Evolutionary conservation across 1,140 invertebrate species (phyloP).

Genomic region (Grapholita molesta): DNA sequence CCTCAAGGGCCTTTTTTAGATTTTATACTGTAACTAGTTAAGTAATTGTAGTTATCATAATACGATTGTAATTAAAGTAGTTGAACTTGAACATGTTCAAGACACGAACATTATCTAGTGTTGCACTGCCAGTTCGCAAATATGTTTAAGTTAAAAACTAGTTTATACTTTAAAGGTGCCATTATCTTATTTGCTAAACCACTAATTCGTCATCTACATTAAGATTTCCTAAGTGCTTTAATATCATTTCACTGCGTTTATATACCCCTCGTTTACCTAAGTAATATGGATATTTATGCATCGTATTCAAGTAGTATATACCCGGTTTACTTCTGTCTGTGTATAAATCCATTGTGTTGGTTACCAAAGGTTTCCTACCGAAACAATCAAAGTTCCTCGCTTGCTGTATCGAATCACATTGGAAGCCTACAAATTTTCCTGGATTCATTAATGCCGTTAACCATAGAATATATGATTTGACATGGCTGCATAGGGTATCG

Average conservation of each 20-base stretch:
- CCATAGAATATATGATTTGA: slow-evolving; percentile 47
- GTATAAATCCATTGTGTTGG: slow-evolving; percentile 49
- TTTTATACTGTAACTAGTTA: too few species aligned
- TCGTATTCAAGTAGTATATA: slow-evolving; percentile 52
- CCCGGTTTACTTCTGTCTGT: slow-evolving; percentile 45
- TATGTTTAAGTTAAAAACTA: too few species aligned
- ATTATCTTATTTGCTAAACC: background rate
- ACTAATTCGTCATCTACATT: background rate
- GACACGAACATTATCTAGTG: too few species aligned
- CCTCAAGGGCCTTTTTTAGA: too few species aligned
- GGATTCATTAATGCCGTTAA: slow-evolving; percentile 43
- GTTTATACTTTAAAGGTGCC: too few species aligned
- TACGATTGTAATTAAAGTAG: too few species aligned
- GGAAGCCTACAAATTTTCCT: slow-evolving; percentile 46
- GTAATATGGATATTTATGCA: slow-evolving; percentile 45
- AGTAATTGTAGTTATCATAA: too few species aligned
- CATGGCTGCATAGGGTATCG: slow-evolving; percentile 49
- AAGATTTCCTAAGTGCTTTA: background rate
- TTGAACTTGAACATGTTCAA: too few species aligned
- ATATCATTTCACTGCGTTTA: slow-evolving; percentile 1
- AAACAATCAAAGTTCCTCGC: slow-evolving; percentile 50
- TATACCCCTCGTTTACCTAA: slow-evolving; percentile 48
- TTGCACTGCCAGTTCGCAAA: too few species aligned
- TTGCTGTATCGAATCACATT: slow-evolving; percentile 58
- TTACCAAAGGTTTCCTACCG: slow-evolving; percentile 39